A percentile compares a stretch with the other conserved stretches of the same genome.
Evolutionary conservation across 2,888 invertebrate genomes (phyloP).

Genomic region (Biston betularia): DNA sequence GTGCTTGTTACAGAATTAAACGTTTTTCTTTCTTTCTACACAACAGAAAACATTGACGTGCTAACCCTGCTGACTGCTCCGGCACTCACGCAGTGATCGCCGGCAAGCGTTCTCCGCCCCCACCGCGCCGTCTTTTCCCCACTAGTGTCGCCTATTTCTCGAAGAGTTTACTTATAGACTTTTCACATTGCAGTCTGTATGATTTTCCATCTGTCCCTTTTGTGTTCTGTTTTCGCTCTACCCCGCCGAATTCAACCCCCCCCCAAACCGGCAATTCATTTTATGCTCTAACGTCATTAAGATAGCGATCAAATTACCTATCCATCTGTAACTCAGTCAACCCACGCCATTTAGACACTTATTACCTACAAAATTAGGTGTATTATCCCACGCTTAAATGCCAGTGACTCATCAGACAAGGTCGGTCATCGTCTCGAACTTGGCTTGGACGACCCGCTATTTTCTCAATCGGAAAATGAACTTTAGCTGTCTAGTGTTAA

Average conservation of each 20-base stretch:
- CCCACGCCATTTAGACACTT: conserved; percentile 30
- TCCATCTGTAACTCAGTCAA: conserved; percentile 26
- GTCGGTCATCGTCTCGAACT: conserved; percentile 32
- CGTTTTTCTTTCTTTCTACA: no score
- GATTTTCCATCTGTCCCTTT: neutral
- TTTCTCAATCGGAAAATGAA: conserved; percentile 20
- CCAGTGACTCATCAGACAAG: conserved; percentile 40
- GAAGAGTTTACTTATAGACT: no score
- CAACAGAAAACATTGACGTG: no score
- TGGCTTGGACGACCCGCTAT: conserved; percentile 13
- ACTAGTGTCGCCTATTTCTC: no score
- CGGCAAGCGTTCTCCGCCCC: no score
- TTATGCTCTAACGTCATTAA: conserved; percentile 30
- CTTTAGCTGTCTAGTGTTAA: conserved; percentile 5
- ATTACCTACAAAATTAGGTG: conserved; percentile 31
- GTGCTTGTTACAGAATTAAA: no score
- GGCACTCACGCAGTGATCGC: no score
- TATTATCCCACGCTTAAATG: conserved; percentile 23
- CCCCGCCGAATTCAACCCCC: conserved; percentile 20
- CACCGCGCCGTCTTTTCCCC: no score
- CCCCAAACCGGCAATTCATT: conserved; percentile 27
- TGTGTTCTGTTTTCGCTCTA: neutral
- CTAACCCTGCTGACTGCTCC: no score
- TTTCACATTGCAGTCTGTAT: neutral
- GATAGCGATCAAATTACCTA: conserved; percentile 40